A percentile compares a stretch with the other conserved stretches of the same genome.
These are phyloP conservation scores for Drosophila pectinifera DNA, from an alignment of 1,140 invertebrate species.

Conservation along the genomic window DNA sequence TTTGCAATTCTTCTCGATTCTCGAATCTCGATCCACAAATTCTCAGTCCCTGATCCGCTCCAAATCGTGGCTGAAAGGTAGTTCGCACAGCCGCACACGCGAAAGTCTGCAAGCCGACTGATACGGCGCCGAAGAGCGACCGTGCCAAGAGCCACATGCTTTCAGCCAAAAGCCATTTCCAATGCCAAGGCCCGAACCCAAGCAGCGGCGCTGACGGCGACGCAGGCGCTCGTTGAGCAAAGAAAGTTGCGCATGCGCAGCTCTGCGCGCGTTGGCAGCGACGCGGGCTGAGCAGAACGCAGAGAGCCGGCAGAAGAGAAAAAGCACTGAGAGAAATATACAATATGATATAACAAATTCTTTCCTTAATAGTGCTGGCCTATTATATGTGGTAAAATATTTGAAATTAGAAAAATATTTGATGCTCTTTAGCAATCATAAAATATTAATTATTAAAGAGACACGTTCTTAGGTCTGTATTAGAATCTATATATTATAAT, in stretches of 20 bases:
- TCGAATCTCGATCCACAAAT: constrained; percentile 13
- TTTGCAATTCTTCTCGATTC: constrained; percentile 33
- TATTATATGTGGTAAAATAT: no score
- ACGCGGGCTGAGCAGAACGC: constrained; percentile 26
- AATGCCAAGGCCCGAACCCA: constrained; percentile 31
- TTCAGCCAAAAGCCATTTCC: constrained; percentile 22
- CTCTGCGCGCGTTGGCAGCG: constrained; percentile 25
- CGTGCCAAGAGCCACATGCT: constrained; percentile 24
- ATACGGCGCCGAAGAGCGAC: constrained; percentile 62
- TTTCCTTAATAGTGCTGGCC: no score
- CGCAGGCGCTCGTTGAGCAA: constrained; percentile 35
- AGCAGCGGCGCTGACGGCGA: constrained; percentile 24
- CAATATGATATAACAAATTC: no score
- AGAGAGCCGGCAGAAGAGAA: constrained; percentile 15
- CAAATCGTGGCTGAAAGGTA: constrained; percentile 18
- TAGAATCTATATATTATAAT: background rate
- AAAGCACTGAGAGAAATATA: constrained; percentile 5
- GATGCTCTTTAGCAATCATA: no score
- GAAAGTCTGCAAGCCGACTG: constrained; percentile 81
- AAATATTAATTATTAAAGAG: no score
- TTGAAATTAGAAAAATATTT: no score
- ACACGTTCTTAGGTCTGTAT: no score
- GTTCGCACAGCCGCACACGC: constrained; percentile 73
- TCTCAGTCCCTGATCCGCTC: constrained; percentile 8
- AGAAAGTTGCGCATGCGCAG: constrained; percentile 72